Base-by-base conservation (phyloP, 2,888 invertebrate genomes). In the Hydrotaea cyrtoneurina region DNA sequence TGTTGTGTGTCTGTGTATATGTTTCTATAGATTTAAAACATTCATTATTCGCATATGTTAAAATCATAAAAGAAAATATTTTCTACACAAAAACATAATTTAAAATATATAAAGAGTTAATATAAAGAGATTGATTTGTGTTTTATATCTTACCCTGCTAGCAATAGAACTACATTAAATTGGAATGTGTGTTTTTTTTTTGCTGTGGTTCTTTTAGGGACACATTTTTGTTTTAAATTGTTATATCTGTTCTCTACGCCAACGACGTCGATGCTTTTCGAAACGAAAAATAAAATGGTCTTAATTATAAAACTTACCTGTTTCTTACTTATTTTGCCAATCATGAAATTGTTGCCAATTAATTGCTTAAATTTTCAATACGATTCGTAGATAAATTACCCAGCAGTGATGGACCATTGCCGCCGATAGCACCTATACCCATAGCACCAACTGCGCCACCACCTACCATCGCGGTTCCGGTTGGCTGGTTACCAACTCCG, bases 321-420 rank as follows among this genome's bases (percentile, higher is more conserved):
- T 21, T 2, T 43, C n/a, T 75, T 23, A 23, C 71, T 8, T 50
- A 64, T 43, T 15, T 74, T 17, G 17, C 43, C 26, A 80, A 31
- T 15, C 7, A 31, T 21, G 11, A 39, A 19, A 13, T 15, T 19
- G 39, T 8, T 4, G 11, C 7, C 3, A 80, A 69, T 84, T 69
- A 88, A 62, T 87, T 88, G 78, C 86, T 86, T 83, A 88, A 71
- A 84, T 88, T 88, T 83, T 88, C 88, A 76, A 87, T 86, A 72
- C 88, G 86, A 83, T 80, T 87, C 74, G 85, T 19, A 4, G 82
- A 26, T 31, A 86, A 66, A 74, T 83, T 86, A 79, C 85, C 83
- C 73, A 85, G 64, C 43, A 85, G 46, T 69, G 77, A 57, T 59
- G 82, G 80, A 62, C 84, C 83, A 77, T 78, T 82, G 36, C 81